Base-by-base conservation (phyloP, 2,113 vertebrate genomes). In the Sinocyclocheilus maitianheensis region DNA sequence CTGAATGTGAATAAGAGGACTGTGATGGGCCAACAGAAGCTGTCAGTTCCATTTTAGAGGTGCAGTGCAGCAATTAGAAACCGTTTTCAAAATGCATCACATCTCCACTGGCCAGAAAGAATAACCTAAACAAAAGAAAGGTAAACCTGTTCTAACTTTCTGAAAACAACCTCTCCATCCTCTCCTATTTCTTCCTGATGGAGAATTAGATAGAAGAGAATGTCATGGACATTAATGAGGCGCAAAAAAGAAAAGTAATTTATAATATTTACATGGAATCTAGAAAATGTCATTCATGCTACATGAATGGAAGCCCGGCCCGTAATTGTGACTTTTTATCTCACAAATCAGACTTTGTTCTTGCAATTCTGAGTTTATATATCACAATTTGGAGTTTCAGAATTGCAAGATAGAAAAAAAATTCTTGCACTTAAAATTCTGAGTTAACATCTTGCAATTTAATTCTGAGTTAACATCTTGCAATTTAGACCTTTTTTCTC, bases 61-160 rank as follows among this genome's bases (percentile, higher is more conserved):
- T 26, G 8, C 34, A 81, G 62, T 18, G 37, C 55, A n/a, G 34
- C 78, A 81, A 63, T 58, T 78, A 78, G 76, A 78, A 58, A 78
- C 76, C 37, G n/a, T 58, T 46, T 78, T 78, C 76, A 78, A 78
- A 77, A 78, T 78, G 48, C 76, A 78, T 78, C 51, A 78, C 76
- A 53, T 77, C 74, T 77, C 43, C n/a, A 77, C 24, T 60, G 30
- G 30, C 77, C 20, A 58, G 51, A 30, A 55, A 30, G 14, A 77
- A 53, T 13, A n/a, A 8, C 40, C 24, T 78, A 60, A 62, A 60
- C 24, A 34, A 77, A 18, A 18, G 43, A 77, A 30, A 9, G 8
- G 14, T 53, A 77, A 22, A 40, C 53, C 10, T 37, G 9, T 20
- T 20, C 26, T 22, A 76, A 48, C 72, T 48, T 75, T 48, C 72